Conservation (phyloP, 2,888 invertebrate genomes). For the Drosophila kanekoi region DNA sequence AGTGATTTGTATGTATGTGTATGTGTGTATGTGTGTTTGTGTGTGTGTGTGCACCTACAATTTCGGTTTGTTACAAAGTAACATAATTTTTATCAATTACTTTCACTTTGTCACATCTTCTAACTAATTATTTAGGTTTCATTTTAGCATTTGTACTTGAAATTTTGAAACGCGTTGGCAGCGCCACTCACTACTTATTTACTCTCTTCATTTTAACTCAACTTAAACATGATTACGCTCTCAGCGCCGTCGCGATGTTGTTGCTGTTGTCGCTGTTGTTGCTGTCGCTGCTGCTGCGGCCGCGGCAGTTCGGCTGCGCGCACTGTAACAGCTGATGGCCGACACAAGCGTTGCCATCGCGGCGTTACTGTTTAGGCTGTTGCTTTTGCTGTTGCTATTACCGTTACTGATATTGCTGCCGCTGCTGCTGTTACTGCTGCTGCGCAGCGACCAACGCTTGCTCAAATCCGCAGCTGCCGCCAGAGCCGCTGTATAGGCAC, state of each 20-base stretch:
- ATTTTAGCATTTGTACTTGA: constrained; percentile 52
- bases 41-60: constrained; percentile 22
- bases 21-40: constrained; percentile 16
- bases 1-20: constrained; percentile 2
- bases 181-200: constrained; percentile 16
- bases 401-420: constrained; percentile 5
- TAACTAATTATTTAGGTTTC: constrained; percentile 38
- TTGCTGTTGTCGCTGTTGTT: constrained; percentile 11
- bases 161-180: constrained; percentile 57
- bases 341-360: constrained; percentile 50
- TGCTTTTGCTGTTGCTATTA: not conserved
- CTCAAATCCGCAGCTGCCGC: constrained; percentile 64
- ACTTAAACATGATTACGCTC: constrained; percentile 1
- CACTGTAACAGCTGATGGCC: constrained; percentile 64
- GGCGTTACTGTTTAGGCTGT: constrained; percentile 18
- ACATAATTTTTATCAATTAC: constrained; percentile 17
- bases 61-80: constrained; percentile 33
- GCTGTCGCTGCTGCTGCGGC: not conserved
- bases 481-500: constrained; percentile 67
- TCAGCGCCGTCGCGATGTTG: constrained; percentile 45
- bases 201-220: not conserved
- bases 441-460: constrained; percentile 73
- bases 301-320: constrained; percentile 40
- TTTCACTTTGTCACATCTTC: constrained; percentile 19
- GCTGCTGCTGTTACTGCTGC: constrained; percentile 35